Evolutionary conservation across 2,888 invertebrate species (phyloP).

Genomic region (Brachyptera risi): DNA sequence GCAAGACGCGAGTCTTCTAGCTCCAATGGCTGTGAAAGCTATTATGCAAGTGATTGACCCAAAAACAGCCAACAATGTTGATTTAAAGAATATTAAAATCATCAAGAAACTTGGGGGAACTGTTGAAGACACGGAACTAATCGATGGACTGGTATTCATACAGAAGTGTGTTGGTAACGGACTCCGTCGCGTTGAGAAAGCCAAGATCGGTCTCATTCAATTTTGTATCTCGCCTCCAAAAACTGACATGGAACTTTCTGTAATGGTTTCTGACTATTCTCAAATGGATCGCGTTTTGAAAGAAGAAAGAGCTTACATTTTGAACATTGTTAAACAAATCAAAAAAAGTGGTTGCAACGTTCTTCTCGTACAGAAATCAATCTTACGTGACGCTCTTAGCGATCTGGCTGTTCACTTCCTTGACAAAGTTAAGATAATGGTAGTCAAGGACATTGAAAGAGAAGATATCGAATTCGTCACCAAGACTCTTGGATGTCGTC

Average conservation of each 20-base stretch:
- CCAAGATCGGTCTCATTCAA: constrained; percentile 98
- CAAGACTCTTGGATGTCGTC: constrained; percentile 89
- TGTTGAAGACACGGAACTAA: constrained; percentile 92
- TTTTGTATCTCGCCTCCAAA: constrained; percentile 99
- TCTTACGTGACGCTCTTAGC: constrained; percentile 88
- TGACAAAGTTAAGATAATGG: constrained; percentile 98
- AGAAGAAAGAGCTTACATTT: constrained; percentile 95
- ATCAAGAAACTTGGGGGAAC: constrained; percentile 95
- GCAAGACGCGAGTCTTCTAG: constrained; percentile 91
- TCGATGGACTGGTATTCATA: constrained; percentile 93
- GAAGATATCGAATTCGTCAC: constrained; percentile 98
- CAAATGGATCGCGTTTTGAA: constrained; percentile 98
- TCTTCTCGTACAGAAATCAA: constrained; percentile 82
- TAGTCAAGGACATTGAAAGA: constrained; percentile 95
- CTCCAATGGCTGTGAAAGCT: constrained; percentile 96
- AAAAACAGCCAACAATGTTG: constrained; percentile 70
- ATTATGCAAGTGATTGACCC: constrained; percentile 81
- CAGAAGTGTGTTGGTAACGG: constrained; percentile 88
- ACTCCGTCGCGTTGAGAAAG: constrained; percentile 91
- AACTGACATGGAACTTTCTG: constrained; percentile 98
- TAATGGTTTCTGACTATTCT: constrained; percentile 96
- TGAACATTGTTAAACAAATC: constrained; percentile 98
- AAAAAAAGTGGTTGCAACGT: constrained; percentile 99
- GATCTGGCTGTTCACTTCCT: constrained; percentile 97
- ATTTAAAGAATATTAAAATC: constrained; percentile 94